These are phyloP conservation scores for Sepioteuthis lessoniana DNA, from an alignment of 2,888 invertebrate species.

Conservation along the genomic window DNA sequence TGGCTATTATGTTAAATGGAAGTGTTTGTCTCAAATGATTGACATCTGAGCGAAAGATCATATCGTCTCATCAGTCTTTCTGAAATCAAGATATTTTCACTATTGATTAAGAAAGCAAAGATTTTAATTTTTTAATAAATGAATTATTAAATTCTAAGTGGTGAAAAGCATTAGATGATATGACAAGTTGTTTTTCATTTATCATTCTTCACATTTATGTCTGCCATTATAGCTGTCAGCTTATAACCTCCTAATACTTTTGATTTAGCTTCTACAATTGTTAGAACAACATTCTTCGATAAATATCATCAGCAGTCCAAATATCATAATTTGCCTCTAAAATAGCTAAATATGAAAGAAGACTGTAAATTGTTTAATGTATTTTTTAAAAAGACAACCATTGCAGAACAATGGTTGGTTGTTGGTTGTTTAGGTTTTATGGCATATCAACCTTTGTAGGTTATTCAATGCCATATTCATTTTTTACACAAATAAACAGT, in stretches of 20 bases:
- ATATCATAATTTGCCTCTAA: too few relatives aligned
- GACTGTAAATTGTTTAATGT: too few relatives aligned
- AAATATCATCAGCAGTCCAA: too few relatives aligned
- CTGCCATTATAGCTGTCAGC: neutral
- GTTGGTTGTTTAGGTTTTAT: too few relatives aligned
- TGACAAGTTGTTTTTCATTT: neutral
- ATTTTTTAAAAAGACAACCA: too few relatives aligned
- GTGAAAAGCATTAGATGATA: neutral
- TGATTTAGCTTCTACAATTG: neutral
- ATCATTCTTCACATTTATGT: neutral
- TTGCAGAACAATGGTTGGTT: too few relatives aligned
- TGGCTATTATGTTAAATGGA: neutral
- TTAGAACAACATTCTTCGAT: too few relatives aligned
- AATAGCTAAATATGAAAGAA: too few relatives aligned
- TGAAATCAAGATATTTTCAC: neutral
- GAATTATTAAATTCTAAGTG: neutral
- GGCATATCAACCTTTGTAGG: too few relatives aligned
- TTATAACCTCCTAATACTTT: neutral
- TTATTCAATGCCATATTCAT: too few relatives aligned
- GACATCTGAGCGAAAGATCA: neutral
- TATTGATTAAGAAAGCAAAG: neutral
- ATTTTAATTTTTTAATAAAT: neutral
- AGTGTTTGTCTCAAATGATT: neutral
- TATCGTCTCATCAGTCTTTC: neutral
- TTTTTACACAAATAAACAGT: too few relatives aligned